phyloP scores from a whole-genome alignment of 2,888 invertebrate genomes.

The Branchipolynoe longqiensis region DNA sequence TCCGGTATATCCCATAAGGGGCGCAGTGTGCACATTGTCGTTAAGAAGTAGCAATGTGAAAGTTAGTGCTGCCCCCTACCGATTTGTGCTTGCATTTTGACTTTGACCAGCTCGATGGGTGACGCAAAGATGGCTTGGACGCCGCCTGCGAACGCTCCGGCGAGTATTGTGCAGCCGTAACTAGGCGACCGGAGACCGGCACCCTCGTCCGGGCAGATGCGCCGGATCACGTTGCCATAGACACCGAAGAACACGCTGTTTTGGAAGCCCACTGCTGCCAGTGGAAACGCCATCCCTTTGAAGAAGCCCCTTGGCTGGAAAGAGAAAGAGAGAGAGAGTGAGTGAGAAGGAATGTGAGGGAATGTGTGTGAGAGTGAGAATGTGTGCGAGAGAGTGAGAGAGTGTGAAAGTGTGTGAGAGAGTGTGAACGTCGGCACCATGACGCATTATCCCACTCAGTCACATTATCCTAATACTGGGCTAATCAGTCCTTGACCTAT shows the following conservation, averaged over 20 bases:
- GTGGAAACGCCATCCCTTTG: slow-evolving; percentile 86
- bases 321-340: neutral
- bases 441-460: no score
- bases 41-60: neutral
- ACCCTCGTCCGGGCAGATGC: slow-evolving; percentile 69
- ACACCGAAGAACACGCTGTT: slow-evolving; percentile 88
- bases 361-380: no score
- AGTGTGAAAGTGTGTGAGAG: no score
- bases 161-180: slow-evolving; percentile 83
- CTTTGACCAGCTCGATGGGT: slow-evolving; percentile 88
- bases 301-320: slow-evolving; percentile 65
- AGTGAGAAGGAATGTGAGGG: no score
- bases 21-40: no score
- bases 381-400: no score
- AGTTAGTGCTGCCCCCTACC: slow-evolving; percentile 58
- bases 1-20: no score
- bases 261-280: slow-evolving; percentile 86
- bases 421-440: no score
- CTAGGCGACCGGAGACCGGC: slow-evolving; percentile 68
- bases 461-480: no score
- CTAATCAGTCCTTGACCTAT: no score
- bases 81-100: slow-evolving; percentile 84
- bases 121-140: slow-evolving; percentile 85
- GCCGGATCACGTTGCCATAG: slow-evolving; percentile 84
- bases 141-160: slow-evolving; percentile 86